Conservation (phyloP, 2,113 vertebrate species). For the Lichenostomus cassidix region DNA sequence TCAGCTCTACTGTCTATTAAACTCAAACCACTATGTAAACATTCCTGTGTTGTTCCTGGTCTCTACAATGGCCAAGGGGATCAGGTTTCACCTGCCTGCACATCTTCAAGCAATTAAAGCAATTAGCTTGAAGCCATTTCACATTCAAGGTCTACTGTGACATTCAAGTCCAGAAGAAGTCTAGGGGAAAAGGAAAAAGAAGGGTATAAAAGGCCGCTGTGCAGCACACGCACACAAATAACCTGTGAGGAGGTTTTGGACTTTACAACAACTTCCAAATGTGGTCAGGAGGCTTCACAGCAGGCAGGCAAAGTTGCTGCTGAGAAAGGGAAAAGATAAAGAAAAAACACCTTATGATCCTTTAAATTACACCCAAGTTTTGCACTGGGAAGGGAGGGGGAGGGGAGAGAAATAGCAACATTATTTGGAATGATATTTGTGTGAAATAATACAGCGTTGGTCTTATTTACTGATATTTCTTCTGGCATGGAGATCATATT, state of each 20-base stretch:
- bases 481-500: constrained; percentile 14
- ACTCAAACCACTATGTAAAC: constrained; percentile 87
- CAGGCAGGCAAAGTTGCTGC: constrained; percentile 40
- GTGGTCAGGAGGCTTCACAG: constrained; percentile 19
- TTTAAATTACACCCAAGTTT: constrained; percentile 56
- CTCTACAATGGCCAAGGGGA: constrained; percentile 82
- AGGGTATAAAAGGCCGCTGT: background rate
- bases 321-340: background rate
- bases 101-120: constrained; percentile 95
- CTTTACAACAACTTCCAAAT: constrained; percentile 11
- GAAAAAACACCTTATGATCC: background rate
- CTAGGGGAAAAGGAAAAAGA: constrained; percentile 27
- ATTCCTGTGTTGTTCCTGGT: constrained; percentile 81
- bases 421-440: background rate
- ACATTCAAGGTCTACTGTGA: constrained; percentile 88
- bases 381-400: background rate
- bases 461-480: constrained; percentile 26
- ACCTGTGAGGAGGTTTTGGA: background rate
- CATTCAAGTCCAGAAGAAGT: constrained; percentile 80
- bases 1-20: constrained; percentile 85
- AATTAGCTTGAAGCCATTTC: constrained; percentile 90
- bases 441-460: background rate
- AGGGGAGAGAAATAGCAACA: background rate
- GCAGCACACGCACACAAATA: constrained; percentile 34
- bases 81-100: constrained; percentile 91